These are phyloP conservation scores for Parnassius mnemosyne DNA, from an alignment of 2,888 invertebrate species.

Conservation along the genomic window DNA sequence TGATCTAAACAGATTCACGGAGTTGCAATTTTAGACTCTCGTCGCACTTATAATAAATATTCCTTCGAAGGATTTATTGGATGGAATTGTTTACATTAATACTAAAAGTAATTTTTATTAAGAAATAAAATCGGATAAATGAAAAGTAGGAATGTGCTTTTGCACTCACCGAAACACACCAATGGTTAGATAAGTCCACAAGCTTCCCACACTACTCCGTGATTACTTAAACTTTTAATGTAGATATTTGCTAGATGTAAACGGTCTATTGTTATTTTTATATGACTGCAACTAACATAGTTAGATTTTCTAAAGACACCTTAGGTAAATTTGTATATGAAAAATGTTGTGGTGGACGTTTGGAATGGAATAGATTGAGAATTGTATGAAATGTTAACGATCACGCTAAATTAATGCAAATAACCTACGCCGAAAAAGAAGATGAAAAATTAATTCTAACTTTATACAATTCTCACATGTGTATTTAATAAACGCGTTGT, in stretches of 20 bases:
- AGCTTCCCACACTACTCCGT: slow-evolving; percentile 66
- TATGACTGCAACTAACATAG: slow-evolving; percentile 74
- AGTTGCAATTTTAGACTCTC: slow-evolving; percentile 33
- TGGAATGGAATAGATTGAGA: slow-evolving; percentile 32
- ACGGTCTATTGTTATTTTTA: slow-evolving; percentile 78
- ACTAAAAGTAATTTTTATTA: slow-evolving; percentile 56
- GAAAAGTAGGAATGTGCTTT: slow-evolving; percentile 74
- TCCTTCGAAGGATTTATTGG: slow-evolving; percentile 65
- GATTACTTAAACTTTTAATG: slow-evolving; percentile 65
- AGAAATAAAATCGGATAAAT: slow-evolving; percentile 54
- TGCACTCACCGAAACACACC: slow-evolving; percentile 76
- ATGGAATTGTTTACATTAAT: slow-evolving; percentile 64
- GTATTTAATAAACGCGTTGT: slow-evolving; percentile 5
- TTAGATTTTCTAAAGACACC: slow-evolving; percentile 75
- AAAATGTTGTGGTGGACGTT: slow-evolving; percentile 34
- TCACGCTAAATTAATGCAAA: neutral
- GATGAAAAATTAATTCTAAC: neutral
- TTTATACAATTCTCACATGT: too few species aligned
- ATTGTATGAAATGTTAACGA: neutral
- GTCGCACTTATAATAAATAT: slow-evolving; percentile 37
- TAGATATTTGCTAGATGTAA: slow-evolving; percentile 73
- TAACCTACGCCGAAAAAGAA: neutral
- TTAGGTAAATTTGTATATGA: slow-evolving; percentile 57
- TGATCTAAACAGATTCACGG: slow-evolving; percentile 22
- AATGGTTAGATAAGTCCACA: slow-evolving; percentile 65